Conservation (phyloP, 2,113 vertebrate genomes). For the Labrus mixtus region DNA sequence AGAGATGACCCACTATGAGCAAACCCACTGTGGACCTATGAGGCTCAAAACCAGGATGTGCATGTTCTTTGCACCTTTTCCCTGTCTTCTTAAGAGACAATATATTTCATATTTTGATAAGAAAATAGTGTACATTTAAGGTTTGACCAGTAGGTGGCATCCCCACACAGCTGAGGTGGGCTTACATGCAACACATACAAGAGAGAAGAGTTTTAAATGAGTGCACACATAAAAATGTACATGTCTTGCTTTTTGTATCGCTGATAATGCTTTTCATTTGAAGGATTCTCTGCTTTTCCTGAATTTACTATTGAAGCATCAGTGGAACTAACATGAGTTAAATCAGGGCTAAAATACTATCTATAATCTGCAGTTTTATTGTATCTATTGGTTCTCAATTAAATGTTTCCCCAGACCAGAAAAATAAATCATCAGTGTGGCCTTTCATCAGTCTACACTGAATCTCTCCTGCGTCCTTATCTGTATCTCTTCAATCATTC, state of each 20-base stretch:
- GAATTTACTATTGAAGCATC: neutral
- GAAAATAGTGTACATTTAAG: conserved; percentile 10
- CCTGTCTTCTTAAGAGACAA: conserved; percentile 4
- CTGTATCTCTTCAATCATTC: neutral
- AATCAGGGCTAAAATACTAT: neutral
- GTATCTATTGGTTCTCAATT: neutral
- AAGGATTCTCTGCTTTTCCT: neutral
- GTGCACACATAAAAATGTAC: neutral
- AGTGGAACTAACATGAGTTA: neutral
- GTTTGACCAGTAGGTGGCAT: conserved; percentile 73
- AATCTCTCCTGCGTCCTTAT: neutral
- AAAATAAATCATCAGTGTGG: neutral
- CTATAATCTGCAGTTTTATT: neutral
- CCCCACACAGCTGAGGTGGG: conserved; percentile 51
- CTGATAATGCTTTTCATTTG: neutral
- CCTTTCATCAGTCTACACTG: neutral
- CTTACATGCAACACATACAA: neutral
- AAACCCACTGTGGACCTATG: conserved; percentile 38
- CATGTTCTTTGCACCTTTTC: neutral
- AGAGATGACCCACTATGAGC: conserved; percentile 39
- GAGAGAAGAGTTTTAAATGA: neutral
- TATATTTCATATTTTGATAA: neutral
- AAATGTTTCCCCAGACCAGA: neutral
- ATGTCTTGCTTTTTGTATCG: too few relatives aligned
- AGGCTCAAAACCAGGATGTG: neutral